A percentile compares a stretch with the other conserved stretches of the same genome.
These are phyloP conservation scores for Hirtodrosophila confusa DNA, from an alignment of 2,888 invertebrate genomes.

Conservation along the genomic window DNA sequence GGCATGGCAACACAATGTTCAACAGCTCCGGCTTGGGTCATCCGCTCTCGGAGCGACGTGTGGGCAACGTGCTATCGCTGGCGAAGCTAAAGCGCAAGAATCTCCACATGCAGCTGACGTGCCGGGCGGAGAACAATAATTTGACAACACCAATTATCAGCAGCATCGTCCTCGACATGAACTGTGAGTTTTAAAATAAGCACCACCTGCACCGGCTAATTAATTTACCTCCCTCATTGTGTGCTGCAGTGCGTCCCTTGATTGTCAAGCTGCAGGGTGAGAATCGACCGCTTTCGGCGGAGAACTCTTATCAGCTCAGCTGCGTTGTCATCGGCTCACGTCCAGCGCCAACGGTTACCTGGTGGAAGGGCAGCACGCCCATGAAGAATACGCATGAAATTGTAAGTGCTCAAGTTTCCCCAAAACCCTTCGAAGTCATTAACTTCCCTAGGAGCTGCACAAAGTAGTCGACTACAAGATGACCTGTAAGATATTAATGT, in stretches of 20 bases:
- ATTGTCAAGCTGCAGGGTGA: constrained; percentile 89
- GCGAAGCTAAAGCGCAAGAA: constrained; percentile 87
- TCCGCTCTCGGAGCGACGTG: constrained; percentile 87
- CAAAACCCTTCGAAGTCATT: constrained; percentile 6
- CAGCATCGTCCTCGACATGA: constrained; percentile 88
- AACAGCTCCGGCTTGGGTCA: constrained; percentile 87
- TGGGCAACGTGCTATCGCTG: constrained; percentile 87
- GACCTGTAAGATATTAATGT: not conserved
- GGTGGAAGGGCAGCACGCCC: constrained; percentile 90
- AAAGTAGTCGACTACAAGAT: not conserved
- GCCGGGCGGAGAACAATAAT: constrained; percentile 89
- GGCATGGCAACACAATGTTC: constrained; percentile 87
- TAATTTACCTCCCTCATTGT: constrained; percentile 51
- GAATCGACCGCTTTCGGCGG: constrained; percentile 89
- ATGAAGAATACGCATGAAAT: constrained; percentile 88
- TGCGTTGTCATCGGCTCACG: constrained; percentile 91
- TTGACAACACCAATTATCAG: constrained; percentile 88
- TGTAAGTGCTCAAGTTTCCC: constrained; percentile 85
- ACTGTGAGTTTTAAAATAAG: constrained; percentile 85
- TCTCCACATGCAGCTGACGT: constrained; percentile 87
- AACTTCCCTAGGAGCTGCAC: not conserved
- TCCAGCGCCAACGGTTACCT: constrained; percentile 90
- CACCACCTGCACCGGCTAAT: constrained; percentile 44
- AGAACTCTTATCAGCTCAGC: constrained; percentile 88
- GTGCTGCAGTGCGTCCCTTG: constrained; percentile 88